A percentile compares a stretch with the other conserved stretches of the same genome.
Conservation (phyloP, 64 coral and sea anemone genomes). For the Actinia equina region DNA sequence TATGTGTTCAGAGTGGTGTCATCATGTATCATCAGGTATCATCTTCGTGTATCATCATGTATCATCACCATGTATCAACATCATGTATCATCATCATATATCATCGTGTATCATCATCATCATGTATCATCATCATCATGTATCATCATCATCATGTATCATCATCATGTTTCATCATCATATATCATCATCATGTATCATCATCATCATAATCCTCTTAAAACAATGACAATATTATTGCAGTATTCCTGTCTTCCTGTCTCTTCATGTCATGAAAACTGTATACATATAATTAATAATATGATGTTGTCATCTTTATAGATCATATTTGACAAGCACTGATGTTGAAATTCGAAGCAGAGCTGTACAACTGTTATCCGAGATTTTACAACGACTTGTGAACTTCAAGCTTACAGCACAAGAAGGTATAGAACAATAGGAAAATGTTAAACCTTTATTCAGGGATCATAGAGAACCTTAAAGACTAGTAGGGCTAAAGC, state of each 20-base stretch:
- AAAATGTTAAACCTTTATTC: no score
- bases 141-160: not conserved
- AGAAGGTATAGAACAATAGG: conserved; percentile 56
- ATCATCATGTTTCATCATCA: not conserved
- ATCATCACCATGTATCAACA: not conserved
- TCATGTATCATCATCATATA: not conserved
- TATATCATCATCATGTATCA: no score
- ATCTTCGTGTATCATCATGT: not conserved
- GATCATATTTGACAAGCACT: conserved; percentile 21
- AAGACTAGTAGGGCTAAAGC: no score
- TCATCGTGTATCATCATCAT: no score
- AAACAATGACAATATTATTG: no score
- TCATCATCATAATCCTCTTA: no score
- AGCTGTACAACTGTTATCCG: conserved; percentile 66
- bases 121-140: no score
- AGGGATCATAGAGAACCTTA: no score
- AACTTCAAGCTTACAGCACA: conserved; percentile 58
- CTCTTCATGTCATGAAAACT: not conserved
- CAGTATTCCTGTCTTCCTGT: no score
- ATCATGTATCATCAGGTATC: not conserved
- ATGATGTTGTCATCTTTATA: no score
- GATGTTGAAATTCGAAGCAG: conserved; percentile 52
- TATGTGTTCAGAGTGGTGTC: not conserved
- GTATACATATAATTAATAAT: no score
- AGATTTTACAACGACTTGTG: conserved; percentile 74